These are phyloP conservation scores for Salmo trutta DNA, from an alignment of 2,797 vertebrate genomes.

Conservation along the genomic window DNA sequence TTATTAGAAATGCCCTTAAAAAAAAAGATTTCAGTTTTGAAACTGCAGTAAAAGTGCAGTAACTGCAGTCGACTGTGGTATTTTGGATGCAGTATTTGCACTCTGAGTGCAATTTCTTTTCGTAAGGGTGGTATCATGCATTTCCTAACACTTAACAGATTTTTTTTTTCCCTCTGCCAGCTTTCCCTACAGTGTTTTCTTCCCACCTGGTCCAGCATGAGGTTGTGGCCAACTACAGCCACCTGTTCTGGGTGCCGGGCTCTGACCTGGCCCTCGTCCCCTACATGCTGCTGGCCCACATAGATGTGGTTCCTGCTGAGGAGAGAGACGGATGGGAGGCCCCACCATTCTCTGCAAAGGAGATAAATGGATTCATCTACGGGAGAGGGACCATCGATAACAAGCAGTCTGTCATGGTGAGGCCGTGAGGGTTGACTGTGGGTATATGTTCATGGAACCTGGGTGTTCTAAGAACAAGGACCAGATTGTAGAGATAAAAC, in stretches of 20 bases:
- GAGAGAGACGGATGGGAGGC: conserved; percentile 87
- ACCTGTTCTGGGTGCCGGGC: conserved; percentile 86
- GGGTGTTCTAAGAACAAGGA: neutral
- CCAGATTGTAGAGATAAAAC: neutral
- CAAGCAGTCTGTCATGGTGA: conserved; percentile 88
- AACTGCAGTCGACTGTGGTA: no score
- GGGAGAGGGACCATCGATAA: conserved; percentile 92
- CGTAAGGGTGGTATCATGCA: no score
- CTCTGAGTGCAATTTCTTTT: no score
- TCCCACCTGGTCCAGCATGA: conserved; percentile 86
- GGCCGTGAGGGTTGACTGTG: conserved; percentile 64
- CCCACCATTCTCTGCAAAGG: conserved; percentile 90
- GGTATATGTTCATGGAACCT: neutral
- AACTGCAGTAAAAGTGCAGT: no score
- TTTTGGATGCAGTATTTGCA: no score
- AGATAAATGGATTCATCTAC: conserved; percentile 89
- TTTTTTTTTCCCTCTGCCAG: conserved; percentile 57
- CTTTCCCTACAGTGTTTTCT: conserved; percentile 87
- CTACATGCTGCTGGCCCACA: conserved; percentile 91
- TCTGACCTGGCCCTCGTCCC: conserved; percentile 78
- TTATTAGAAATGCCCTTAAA: neutral
- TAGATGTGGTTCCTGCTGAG: conserved; percentile 92
- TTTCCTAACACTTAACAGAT: no score
- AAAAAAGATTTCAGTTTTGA: neutral
- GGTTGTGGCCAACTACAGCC: conserved; percentile 85